Conservation (phyloP, 2,113 vertebrate genomes). For the Pelmatolapia mariae region DNA sequence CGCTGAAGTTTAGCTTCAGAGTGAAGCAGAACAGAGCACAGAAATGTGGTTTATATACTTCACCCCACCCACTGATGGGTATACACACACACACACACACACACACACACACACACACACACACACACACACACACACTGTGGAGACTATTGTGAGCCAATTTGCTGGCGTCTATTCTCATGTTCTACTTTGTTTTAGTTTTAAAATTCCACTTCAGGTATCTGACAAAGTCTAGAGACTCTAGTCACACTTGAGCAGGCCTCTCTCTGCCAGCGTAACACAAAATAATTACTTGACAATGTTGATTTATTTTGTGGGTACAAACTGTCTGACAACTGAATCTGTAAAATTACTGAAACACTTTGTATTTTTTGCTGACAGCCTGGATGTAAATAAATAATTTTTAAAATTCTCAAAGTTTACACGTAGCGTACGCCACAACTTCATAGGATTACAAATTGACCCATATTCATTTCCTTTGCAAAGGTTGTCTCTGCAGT, state of each 20-base stretch:
- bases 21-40: background rate
- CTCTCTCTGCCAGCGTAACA: background rate
- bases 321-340: background rate
- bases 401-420: background rate
- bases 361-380: background rate
- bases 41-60: background rate
- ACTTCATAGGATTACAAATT: background rate
- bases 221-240: background rate
- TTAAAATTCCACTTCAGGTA: background rate
- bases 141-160: background rate
- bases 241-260: background rate
- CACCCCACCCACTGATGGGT: background rate
- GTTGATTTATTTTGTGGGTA: background rate
- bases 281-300: background rate
- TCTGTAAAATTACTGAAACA: background rate
- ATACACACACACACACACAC: background rate
- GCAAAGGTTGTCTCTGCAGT: background rate
- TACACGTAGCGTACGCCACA: background rate
- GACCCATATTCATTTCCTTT: background rate
- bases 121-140: background rate
- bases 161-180: background rate
- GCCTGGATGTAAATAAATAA: background rate
- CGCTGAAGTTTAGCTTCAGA: background rate
- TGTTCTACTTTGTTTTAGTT: background rate
- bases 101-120: background rate